Base-by-base conservation (phyloP, 2,888 invertebrate species). In the Petrolisthes manimaculis region DNA sequence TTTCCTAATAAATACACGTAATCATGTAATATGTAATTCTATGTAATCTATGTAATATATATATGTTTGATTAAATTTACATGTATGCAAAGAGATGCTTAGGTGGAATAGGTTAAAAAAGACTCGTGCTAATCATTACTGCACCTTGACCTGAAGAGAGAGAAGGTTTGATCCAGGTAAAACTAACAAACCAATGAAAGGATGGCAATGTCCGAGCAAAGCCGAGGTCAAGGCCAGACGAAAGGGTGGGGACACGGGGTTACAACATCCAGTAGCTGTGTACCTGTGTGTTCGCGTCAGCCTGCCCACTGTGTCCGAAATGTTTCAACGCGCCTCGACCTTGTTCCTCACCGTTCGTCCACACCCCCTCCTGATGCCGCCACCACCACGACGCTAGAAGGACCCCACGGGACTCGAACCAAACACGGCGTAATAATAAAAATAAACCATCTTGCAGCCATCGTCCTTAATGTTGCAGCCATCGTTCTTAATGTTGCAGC, bases 221-320 rank as follows among this genome's bases (percentile, higher is more conserved):
- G 61, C 84, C 71, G 54, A 79, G 67, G 24, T 77, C 84, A 14
- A 21, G 0, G 79, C 69, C 84, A 54, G 21, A 37, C n/a, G 79
- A 55, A 67, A 78, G 61, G 69, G 55, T 80, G 12, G 56, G 83
- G 87, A 87, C 83, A 69, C 87, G 83, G 80, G 83, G 87, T 87
- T 87, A 87, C 87, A 87, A 87, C 87, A 87, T 87, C 83, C 87
- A 87, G 87, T 87, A 87, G 87, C 87, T 87, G 83, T 87, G 87
- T 87, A 87, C 79, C 84, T 87, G 87, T 87, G 87, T 87, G 87
- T 87, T 87, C 87, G 79, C 83, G 87, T 87, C 87, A 87, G 80
- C 79, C 80, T 83, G 84, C 78, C 83, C 87, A 84, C 83, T 24
- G 56, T 71, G 79, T 83, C 74, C 83, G 87, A 87, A 87, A 84